A percentile compares a stretch with the other conserved stretches of the same genome.
phyloP scores from a whole-genome alignment of 2,113 vertebrate species.

The Heterotilapia buettikoferi region DNA sequence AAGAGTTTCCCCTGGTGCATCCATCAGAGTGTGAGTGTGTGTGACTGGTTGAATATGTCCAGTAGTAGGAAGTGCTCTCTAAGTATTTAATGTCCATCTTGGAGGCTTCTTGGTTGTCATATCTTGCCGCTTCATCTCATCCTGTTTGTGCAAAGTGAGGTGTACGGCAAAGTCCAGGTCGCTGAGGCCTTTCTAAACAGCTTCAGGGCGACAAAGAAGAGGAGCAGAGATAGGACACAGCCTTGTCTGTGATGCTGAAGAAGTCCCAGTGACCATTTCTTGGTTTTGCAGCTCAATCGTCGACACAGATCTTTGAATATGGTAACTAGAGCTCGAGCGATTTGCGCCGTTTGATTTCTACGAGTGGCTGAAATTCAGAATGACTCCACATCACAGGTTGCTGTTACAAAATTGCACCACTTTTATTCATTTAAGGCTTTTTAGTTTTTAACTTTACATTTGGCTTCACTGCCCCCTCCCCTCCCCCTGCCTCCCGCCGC shows the following conservation, averaged over 20 bases:
- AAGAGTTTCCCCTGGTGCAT: not conserved
- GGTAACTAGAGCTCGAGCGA: not conserved
- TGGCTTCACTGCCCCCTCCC: conserved; percentile 35
- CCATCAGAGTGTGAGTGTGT: not conserved
- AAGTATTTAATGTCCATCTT: not conserved
- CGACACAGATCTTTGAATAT: not conserved
- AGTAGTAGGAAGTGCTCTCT: not conserved
- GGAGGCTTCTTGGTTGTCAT: not conserved
- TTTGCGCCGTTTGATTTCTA: not conserved
- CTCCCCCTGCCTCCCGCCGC: not conserved
- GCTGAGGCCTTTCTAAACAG: not conserved
- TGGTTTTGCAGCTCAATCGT: not conserved
- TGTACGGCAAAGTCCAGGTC: not conserved
- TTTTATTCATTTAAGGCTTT: conserved; percentile 73
- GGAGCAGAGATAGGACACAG: not conserved
- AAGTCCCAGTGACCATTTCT: not conserved
- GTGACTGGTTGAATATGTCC: not conserved
- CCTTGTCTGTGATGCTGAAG: not conserved
- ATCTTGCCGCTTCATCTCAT: not conserved
- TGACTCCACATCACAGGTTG: conserved; percentile 5
- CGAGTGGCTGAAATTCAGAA: not conserved
- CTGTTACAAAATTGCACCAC: conserved; percentile 69
- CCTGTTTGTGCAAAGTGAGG: not conserved
- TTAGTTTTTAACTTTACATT: conserved; percentile 67
- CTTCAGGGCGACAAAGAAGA: not conserved